A percentile compares a stretch with the other conserved stretches of the same genome.
phyloP scores from a whole-genome alignment of 2,888 invertebrate species.

The Tachina lurida region DNA sequence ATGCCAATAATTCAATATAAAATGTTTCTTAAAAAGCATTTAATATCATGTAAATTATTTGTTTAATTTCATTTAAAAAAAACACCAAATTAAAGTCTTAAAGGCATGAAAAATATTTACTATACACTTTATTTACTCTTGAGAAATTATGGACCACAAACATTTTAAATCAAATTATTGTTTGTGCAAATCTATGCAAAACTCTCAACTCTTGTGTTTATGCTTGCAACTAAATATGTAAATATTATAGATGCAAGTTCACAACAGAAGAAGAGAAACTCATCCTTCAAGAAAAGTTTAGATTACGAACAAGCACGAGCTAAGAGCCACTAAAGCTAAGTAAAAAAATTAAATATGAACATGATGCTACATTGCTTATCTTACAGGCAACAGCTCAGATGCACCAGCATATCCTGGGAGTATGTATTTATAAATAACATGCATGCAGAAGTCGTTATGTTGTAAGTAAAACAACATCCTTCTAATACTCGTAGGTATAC shows the following conservation, averaged over 20 bases:
- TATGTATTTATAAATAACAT: constrained; percentile 45
- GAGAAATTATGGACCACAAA: constrained; percentile 68
- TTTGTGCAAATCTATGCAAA: constrained; percentile 60
- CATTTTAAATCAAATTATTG: constrained; percentile 69
- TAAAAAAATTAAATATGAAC: background rate
- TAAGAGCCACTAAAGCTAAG: constrained; percentile 5
- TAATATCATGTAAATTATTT: constrained; percentile 10
- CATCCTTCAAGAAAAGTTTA: constrained; percentile 47
- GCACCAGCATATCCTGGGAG: constrained; percentile 55
- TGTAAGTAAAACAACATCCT: constrained; percentile 47
- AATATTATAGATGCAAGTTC: background rate
- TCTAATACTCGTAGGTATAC: constrained; percentile 28
- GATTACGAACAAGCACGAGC: constrained; percentile 1
- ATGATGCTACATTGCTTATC: constrained; percentile 23
- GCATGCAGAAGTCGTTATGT: constrained; percentile 6
- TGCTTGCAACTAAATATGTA: background rate
- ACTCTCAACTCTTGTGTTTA: constrained; percentile 1
- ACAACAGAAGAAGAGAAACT: background rate
- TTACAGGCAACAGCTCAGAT: constrained; percentile 57
- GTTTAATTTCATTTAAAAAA: constrained; percentile 3
- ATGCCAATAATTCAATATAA: constrained; percentile 4
- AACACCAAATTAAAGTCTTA: constrained; percentile 36
- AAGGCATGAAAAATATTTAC: constrained; percentile 32
- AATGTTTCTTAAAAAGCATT: constrained; percentile 20
- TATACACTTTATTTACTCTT: constrained; percentile 63